Evolutionary conservation across 2,888 invertebrate species (phyloP).

Genomic region (Lasioglossum villosulum): DNA sequence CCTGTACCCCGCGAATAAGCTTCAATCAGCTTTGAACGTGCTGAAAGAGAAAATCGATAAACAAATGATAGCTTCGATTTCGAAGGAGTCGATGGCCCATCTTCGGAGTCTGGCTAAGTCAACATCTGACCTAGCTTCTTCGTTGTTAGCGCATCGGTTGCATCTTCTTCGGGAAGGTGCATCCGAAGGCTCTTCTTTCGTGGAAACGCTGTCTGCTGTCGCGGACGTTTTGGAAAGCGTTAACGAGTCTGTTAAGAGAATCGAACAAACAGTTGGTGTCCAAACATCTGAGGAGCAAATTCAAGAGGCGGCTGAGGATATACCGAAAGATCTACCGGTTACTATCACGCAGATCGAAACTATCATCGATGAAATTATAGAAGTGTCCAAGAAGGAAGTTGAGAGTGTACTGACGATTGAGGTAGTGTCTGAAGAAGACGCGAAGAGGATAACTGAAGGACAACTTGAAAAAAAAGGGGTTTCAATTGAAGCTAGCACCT

Average conservation of each 20-base stretch:
- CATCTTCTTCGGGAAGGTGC: constrained; percentile 74
- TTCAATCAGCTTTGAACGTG: constrained; percentile 74
- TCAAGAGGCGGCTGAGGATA: constrained; percentile 22
- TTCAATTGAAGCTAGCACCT: not conserved
- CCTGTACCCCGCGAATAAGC: constrained; percentile 78
- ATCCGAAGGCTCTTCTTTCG: constrained; percentile 75
- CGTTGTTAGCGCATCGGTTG: constrained; percentile 71
- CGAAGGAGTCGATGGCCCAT: constrained; percentile 57
- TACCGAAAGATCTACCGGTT: constrained; percentile 23
- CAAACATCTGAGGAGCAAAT: constrained; percentile 34
- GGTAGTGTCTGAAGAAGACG: constrained; percentile 50
- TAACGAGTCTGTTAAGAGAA: constrained; percentile 66
- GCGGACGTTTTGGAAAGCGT: constrained; percentile 76
- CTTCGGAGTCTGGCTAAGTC: constrained; percentile 73
- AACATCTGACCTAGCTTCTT: constrained; percentile 71
- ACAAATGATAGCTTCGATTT: constrained; percentile 43
- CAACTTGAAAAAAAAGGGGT: not conserved
- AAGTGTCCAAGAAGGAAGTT: constrained; percentile 75
- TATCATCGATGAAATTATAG: constrained; percentile 76
- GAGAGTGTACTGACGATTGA: constrained; percentile 72
- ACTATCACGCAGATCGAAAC: constrained; percentile 75
- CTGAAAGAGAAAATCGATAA: constrained; percentile 68
- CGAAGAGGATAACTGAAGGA: not conserved
- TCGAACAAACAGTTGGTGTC: constrained; percentile 16
- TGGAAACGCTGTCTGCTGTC: constrained; percentile 80